Evolutionary conservation across 64 coral and sea anemone genomes (phyloP), one percentile per base, ranked within the genome.

Genomic region (Pocillopora damicornis): DNA sequence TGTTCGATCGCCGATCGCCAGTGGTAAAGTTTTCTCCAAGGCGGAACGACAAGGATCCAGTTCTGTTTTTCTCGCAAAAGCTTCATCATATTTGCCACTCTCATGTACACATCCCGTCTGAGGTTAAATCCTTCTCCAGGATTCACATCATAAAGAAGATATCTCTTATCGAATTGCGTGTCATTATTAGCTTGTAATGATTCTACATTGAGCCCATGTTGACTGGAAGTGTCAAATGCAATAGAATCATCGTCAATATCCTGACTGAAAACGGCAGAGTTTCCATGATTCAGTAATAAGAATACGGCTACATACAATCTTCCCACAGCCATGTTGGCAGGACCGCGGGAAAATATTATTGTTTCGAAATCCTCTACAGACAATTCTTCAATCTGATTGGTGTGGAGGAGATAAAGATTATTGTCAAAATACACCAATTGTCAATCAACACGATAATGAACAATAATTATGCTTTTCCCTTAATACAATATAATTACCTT

Each of bases 91-190:
- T 99, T 99, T 90, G 97, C 90, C 13, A 95, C 88, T 58, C 97
- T 83, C 81, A 99, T 88, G 38, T 99, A 99, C 18, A 99, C 97
- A 76, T 99, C 97, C 75, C 97, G 81, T 35, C 97, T 76, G 15
- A 99, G 79, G 81, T 99, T 99, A 75, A 99, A 99, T 7, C 97
- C 97, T n/a, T 99, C 97, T 4, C 97, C 97, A 0, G 97, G 97
- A 26, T 99, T 99, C 5, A 99, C 97, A 58, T 99, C 97, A 79
- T 99, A 99, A 75, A 99, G 92, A 11, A 99, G 84, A 86, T 93
- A 99, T 15, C 88, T 88, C 92, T 87, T 92, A 36, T 81, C 79
- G 4, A 88, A 87, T 76, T 88, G 42, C 17, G 73, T 88, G 0
- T 51, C 89, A 16, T 61, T 37, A 59, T 93, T 88, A 12, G 51